Conservation (phyloP, 2,797 vertebrate genomes). For the Sus cebifrons region DNA sequence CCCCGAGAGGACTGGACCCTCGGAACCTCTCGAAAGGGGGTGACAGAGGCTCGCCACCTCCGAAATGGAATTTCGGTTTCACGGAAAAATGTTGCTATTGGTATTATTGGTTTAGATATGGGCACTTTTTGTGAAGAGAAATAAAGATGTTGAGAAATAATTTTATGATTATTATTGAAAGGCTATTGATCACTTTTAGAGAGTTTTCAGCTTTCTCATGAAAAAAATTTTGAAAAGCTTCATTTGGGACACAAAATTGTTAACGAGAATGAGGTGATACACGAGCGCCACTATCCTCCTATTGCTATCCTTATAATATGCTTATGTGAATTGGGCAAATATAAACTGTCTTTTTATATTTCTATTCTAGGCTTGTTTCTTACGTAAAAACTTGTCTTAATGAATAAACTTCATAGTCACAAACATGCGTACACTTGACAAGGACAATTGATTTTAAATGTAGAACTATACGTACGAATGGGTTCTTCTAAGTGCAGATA, state of each 20-base stretch:
- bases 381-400: not conserved
- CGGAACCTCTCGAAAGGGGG: not conserved
- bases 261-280: not conserved
- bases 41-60: not conserved
- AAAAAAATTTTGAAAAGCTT: not conserved
- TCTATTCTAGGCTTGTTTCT: conserved; percentile 26
- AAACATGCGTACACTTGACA: conserved; percentile 17
- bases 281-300: not conserved
- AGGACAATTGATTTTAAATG: conserved; percentile 53
- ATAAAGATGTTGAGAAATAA: not conserved
- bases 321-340: conserved; percentile 15
- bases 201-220: not conserved
- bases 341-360: not conserved
- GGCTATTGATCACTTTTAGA: not conserved
- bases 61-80: conserved; percentile 60
- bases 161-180: not conserved
- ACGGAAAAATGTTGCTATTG: not conserved
- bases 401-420: conserved; percentile 35
- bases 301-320: not conserved
- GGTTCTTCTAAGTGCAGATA: conserved; percentile 17
- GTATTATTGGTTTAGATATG: not conserved
- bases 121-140: not conserved
- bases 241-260: not conserved
- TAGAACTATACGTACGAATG: not conserved
- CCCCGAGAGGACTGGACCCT: too few species aligned